A percentile compares a stretch with the other conserved stretches of the same genome.
phyloP scores from a whole-genome alignment of 2,888 invertebrate genomes.

The Macrophya alboannulata region DNA sequence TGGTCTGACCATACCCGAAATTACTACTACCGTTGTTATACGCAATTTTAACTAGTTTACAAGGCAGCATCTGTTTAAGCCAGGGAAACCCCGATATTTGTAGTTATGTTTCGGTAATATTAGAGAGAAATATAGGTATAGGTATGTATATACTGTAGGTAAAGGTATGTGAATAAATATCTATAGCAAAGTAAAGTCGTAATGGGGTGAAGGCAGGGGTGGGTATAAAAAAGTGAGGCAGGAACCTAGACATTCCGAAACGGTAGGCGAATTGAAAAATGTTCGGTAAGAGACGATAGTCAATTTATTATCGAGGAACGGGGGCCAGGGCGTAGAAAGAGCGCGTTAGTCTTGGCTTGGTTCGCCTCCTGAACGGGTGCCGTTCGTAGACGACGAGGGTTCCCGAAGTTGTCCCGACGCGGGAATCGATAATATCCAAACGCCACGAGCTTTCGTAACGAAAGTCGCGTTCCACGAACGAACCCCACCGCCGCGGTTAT shows the following conservation, averaged over 20 bases:
- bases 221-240: constrained; percentile 8
- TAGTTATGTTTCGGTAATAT: background rate
- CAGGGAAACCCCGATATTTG: constrained; percentile 1
- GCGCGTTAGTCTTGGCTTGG: constrained; percentile 49
- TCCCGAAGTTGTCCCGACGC: constrained; percentile 49
- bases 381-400: constrained; percentile 38
- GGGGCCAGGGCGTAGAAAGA: constrained; percentile 43
- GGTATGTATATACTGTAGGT: too few species aligned
- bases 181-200: background rate
- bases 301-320: constrained; percentile 49
- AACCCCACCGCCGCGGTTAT: background rate
- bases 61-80: background rate
- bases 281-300: constrained; percentile 51
- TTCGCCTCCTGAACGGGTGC: constrained; percentile 44
- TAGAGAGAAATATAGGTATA: background rate
- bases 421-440: constrained; percentile 55
- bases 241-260: constrained; percentile 16
- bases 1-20: constrained; percentile 48
- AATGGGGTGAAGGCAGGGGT: background rate
- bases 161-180: background rate
- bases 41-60: constrained; percentile 31
- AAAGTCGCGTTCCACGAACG: constrained; percentile 26
- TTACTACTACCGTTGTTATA: constrained; percentile 33
- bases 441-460: constrained; percentile 32
- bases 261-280: constrained; percentile 50